Percentiles rank a stretch among this genome's conserved stretches.
These are phyloP conservation scores for Bombus cullumanus DNA, from an alignment of 1,140 invertebrate genomes.

Conservation along the genomic window DNA sequence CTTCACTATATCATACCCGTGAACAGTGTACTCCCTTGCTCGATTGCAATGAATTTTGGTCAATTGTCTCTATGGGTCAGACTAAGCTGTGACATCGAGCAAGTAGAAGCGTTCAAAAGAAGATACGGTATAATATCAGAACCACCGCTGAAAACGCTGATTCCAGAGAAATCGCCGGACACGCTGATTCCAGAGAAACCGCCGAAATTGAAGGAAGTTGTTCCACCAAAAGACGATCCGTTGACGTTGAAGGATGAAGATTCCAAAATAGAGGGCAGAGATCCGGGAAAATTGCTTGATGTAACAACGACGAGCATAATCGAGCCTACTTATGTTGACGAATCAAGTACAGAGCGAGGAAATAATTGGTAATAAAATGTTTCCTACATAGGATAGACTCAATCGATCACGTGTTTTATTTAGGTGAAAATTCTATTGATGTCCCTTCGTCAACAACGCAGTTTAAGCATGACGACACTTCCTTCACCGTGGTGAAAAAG, in stretches of 20 bases:
- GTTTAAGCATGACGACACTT: neutral
- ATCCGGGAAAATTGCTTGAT: too few species aligned
- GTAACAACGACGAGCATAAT: too few species aligned
- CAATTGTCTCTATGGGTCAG: constrained; percentile 76
- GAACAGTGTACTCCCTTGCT: constrained; percentile 57
- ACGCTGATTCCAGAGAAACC: neutral
- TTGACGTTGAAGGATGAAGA: neutral
- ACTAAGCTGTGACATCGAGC: constrained; percentile 72
- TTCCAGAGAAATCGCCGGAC: neutral
- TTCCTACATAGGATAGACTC: too few species aligned
- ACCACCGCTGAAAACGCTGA: too few species aligned
- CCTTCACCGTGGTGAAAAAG: constrained; percentile 7
- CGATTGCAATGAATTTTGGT: constrained; percentile 65
- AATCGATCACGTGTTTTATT: neutral
- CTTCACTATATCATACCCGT: constrained; percentile 72
- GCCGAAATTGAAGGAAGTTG: too few species aligned
- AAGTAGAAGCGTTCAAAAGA: constrained; percentile 68
- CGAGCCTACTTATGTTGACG: neutral
- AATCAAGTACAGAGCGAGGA: constrained; percentile 5
- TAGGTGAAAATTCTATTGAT: neutral
- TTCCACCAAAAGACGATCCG: neutral
- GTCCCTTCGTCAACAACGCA: neutral
- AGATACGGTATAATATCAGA: constrained; percentile 24
- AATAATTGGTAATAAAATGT: neutral
- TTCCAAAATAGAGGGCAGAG: too few species aligned